phyloP scores from a whole-genome alignment of 2,113 vertebrate genomes.

The Coptodon bakossiorum region DNA sequence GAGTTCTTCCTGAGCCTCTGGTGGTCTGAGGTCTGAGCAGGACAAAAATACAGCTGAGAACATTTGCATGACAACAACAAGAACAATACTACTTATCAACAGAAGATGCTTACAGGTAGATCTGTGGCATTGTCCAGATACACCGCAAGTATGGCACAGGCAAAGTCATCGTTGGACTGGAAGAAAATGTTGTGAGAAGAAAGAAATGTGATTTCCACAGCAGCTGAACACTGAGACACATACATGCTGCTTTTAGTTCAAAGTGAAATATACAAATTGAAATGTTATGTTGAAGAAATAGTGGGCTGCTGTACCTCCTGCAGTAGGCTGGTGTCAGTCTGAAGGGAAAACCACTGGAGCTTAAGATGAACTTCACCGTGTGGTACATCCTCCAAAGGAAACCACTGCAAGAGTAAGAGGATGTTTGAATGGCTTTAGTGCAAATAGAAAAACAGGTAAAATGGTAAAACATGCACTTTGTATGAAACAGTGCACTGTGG shows the following conservation, averaged over 20 bases:
- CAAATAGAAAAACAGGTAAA: neutral
- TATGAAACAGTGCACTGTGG: neutral
- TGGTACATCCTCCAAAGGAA: conserved; percentile 73
- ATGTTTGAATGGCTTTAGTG: neutral
- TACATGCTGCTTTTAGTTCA: neutral
- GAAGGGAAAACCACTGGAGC: conserved; percentile 87
- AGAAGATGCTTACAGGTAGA: conserved; percentile 81
- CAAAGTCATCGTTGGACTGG: conserved; percentile 73
- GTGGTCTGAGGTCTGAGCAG: conserved; percentile 74
- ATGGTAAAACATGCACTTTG: neutral
- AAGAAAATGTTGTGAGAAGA: neutral
- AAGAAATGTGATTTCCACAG: neutral
- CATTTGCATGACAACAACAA: neutral
- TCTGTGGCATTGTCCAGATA: conserved; percentile 88
- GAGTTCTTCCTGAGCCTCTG: conserved; percentile 79
- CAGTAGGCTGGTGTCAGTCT: conserved; percentile 63
- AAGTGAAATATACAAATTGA: neutral
- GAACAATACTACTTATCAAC: too few relatives aligned
- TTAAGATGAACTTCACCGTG: conserved; percentile 81
- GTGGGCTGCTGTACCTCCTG: conserved; percentile 30
- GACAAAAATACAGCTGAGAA: neutral
- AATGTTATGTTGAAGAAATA: neutral
- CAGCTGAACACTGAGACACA: neutral
- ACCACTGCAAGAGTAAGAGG: conserved; percentile 76
- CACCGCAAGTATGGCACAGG: conserved; percentile 86